Evolutionary conservation across 2,888 invertebrate genomes (phyloP).

Genomic region (Rotaria socialis): DNA sequence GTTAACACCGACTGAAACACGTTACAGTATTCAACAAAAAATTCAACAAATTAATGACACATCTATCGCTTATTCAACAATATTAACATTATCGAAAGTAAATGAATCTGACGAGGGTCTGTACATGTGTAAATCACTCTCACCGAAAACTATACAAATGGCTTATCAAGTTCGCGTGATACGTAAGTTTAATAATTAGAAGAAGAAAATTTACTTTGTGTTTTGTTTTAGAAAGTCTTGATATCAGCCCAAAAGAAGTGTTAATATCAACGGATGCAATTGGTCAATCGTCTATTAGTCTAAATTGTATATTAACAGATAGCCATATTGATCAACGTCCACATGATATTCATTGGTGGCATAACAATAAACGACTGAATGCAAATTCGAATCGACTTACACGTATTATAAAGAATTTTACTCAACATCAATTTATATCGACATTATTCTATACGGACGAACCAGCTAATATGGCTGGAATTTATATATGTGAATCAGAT

Average conservation of each 20-base stretch:
- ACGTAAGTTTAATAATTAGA: background rate
- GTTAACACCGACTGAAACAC: background rate
- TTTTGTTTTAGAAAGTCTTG: slow-evolving; percentile 10
- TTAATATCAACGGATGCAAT: background rate
- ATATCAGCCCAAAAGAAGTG: background rate
- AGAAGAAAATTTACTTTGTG: background rate
- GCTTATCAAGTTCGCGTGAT: slow-evolving; percentile 2
- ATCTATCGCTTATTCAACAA: background rate
- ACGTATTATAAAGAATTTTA: background rate
- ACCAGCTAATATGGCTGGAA: background rate
- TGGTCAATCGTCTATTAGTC: background rate
- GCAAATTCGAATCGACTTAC: background rate
- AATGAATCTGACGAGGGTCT: slow-evolving; percentile 8
- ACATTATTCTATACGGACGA: background rate
- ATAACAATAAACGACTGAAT: slow-evolving; percentile 7
- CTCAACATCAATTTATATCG: background rate
- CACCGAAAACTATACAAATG: background rate
- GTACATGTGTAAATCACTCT: slow-evolving; percentile 16
- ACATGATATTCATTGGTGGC: slow-evolving; percentile 8
- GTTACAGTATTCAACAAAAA: slow-evolving; percentile 36
- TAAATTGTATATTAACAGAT: slow-evolving; percentile 28
- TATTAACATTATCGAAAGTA: background rate
- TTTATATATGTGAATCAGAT: slow-evolving; percentile 16
- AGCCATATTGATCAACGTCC: background rate
- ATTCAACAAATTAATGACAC: background rate